Base-by-base conservation (phyloP, 2,113 vertebrate species). In the Nesogale talazaci region DNA sequence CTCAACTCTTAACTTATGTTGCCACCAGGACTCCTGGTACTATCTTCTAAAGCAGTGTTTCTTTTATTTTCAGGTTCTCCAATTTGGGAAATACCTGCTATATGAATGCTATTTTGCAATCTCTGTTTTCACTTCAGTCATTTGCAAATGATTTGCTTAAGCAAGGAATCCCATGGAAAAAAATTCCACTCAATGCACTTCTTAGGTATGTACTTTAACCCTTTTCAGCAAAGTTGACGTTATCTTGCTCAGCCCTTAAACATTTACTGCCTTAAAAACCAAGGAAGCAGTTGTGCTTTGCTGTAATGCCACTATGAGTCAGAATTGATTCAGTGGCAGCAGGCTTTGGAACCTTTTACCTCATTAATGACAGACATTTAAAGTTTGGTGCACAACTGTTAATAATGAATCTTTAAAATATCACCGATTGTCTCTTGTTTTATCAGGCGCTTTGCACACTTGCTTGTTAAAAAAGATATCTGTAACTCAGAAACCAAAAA, bases 81-180 rank as follows among this genome's bases (percentile, higher is more conserved):
- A 99, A 99, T 95, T 96, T 99, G 96, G 99, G 99, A 85, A 99
- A 99, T 97, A 99, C 99, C 12, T 99, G 99, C 95, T 99, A 99
- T 95, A 99, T 99, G 99, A 99, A 99, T 52, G 99, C 99, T 84
- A 99, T 99, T 95, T 98, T 99, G 83, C 99, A 99, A 94, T 99
- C 99, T 38, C 98, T 99, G 36, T 99, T 99, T 98, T 99, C 99
- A 95, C 98, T 99, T 83, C 99, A 99, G 0, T 99, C 99, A 56
- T 99, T 99, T 97, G 99, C 99, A 90, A 99, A 98, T 92, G 99
- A 99, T 97, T 98, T 99, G 96, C 98, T 99, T 85, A 99, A 98
- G 94, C 99, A 99, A 96, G 98, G 99, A 95, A 99, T 99, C 89
- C 99, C 99, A 0, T 99, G 99, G 99, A 99, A 98, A 97, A 99